Percentiles rank a stretch among this genome's conserved stretches.
phyloP scores from a whole-genome alignment of 1,140 invertebrate species.

The Octopus sinensis region DNA sequence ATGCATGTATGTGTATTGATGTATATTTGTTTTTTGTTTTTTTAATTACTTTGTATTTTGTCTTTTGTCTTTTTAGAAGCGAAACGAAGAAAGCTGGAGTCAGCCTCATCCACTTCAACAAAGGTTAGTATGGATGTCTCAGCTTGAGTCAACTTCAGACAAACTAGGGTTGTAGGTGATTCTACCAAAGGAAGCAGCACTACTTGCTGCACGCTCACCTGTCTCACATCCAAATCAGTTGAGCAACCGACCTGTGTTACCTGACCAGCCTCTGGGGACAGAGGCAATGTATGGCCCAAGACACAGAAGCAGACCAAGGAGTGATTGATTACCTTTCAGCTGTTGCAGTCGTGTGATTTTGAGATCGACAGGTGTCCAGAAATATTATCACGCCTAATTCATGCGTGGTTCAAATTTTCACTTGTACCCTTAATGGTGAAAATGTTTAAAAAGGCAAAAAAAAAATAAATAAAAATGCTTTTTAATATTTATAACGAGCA shows the following conservation, averaged over 20 bases:
- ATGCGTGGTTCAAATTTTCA: too few species aligned
- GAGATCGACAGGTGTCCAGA: neutral
- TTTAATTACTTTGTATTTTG: neutral
- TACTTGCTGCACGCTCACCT: neutral
- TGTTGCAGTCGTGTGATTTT: neutral
- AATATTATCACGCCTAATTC: neutral
- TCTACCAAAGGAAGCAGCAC: neutral
- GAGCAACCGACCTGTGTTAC: neutral
- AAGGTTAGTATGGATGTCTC: constrained; percentile 51
- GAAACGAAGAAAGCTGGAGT: constrained; percentile 49
- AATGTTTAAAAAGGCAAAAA: neutral
- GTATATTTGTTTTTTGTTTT: too few species aligned
- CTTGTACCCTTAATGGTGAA: neutral
- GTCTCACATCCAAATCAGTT: neutral
- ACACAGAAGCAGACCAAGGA: neutral
- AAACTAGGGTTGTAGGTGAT: constrained; percentile 12
- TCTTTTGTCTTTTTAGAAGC: constrained; percentile 41
- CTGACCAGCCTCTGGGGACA: neutral
- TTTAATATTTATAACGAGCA: constrained; percentile 3
- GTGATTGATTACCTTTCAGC: neutral
- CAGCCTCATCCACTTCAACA: constrained; percentile 37
- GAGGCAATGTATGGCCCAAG: neutral
- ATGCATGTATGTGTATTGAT: too few species aligned
- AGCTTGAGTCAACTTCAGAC: constrained; percentile 7
- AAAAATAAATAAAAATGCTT: neutral